Base-by-base conservation (phyloP, 1,140 invertebrate genomes). In the Listronotus oregonensis region DNA sequence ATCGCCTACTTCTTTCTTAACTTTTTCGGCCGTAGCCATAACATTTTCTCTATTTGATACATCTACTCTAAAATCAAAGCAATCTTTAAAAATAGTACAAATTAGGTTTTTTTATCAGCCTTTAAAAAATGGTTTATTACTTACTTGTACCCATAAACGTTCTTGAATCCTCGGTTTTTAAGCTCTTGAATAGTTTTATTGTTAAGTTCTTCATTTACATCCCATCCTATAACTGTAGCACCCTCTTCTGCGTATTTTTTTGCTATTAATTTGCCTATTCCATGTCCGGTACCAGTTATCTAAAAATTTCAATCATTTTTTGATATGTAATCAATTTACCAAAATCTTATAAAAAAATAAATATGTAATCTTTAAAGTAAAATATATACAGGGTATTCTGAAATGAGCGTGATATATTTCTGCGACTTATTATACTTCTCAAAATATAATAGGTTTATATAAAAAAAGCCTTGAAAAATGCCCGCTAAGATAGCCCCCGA, bases 271-370 rank as follows among this genome's bases (percentile, higher is more conserved):
- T 90, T 87, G 46, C 96, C 96, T 68, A 98, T 92, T 49, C 96
- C 96, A 82, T 94, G 93, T 3, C 93, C 95, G 11, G 91, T 85
- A 10, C 95, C 96, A 5, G 95, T 96, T 32, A 98, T 88, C 83
- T 97, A 78, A 44, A 61, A 50, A 5, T 27, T 27, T 27, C 5
- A 3, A 27, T 27, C 5, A 5, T 27, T 27, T 27, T 27, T 27
- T n/a, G n/a, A n/a, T n/a, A n/a, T n/a, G n/a, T n/a, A n/a, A n/a
- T n/a, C n/a, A n/a, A n/a, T n/a, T n/a, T n/a, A n/a, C n/a, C n/a
- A n/a, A n/a, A n/a, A n/a, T n/a, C n/a, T n/a, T n/a, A n/a, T n/a
- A n/a, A n/a, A n/a, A n/a, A n/a, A n/a, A n/a, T n/a, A n/a, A n/a
- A n/a, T n/a, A n/a, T n/a, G n/a, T n/a, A n/a, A n/a, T n/a, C n/a